phyloP scores from a whole-genome alignment of 2,113 vertebrate genomes.

The Sturnira hondurensis region DNA sequence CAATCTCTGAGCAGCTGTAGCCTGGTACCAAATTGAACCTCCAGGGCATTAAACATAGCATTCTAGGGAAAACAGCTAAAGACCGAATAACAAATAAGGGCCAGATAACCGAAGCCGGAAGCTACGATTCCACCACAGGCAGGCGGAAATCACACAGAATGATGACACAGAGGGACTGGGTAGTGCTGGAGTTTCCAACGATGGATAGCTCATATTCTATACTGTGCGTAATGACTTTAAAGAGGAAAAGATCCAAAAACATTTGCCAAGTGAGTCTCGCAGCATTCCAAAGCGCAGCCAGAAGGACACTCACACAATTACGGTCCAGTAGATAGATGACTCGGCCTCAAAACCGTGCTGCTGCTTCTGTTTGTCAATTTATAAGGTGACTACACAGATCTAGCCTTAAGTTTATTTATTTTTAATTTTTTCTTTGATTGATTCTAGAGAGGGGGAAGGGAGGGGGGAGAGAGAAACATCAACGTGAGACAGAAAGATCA shows the following conservation, averaged over 20 bases:
- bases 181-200: neutral
- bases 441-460: no score
- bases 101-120: neutral
- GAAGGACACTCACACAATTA: neutral
- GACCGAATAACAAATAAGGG: neutral
- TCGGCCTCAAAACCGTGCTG: neutral
- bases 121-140: neutral
- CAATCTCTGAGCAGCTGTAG: neutral
- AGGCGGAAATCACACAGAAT: neutral
- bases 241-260: neutral
- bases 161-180: neutral
- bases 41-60: neutral
- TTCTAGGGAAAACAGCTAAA: neutral
- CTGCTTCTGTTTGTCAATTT: conserved; percentile 8
- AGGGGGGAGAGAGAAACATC: no score
- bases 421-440: no score
- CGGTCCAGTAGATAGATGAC: neutral
- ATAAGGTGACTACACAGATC: neutral
- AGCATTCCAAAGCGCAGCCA: neutral
- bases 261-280: neutral
- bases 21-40: neutral
- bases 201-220: neutral
- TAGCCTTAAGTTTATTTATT: neutral
- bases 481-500: no score
- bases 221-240: neutral